Base-by-base conservation (phyloP, 1,140 invertebrate species). In the Papilio xuthus region DNA sequence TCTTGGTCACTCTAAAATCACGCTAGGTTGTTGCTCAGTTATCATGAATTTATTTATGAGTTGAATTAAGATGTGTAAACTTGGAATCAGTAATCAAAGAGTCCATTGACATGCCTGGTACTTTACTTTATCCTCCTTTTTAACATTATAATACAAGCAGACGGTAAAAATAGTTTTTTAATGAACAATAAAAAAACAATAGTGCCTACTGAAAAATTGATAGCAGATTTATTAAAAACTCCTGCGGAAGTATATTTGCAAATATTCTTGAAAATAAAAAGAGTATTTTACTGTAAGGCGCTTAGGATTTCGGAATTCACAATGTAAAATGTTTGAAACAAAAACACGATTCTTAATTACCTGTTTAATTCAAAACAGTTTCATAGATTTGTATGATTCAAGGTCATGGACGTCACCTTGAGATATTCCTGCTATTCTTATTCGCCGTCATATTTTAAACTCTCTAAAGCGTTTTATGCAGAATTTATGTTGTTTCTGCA, bases 21-120 rank as follows among this genome's bases (percentile, higher is more conserved):
- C 13, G 20, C 9, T 20, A 26, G 9, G 56, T 60, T 60, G 23
- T 26, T 60, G 23, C 10, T 60, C 56, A 60, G 23, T 60, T 26
- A 26, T 60, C 56, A 60, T 60, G 50, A 20, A 53, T 53, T 53
- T 20, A 53, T 53, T 53, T 60, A 26, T 60, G 20, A 60, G 23
- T 60, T 60, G 56, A 60, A 60, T 26, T 60, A 60, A 23, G 23
- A 60, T 60, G n/a, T 13, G 56, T 12, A 13, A 60, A 26, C 56
- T 60, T 60, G 56, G 56, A 60, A 26, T 23, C 23, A 60, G 56
- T 20, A 60, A 26, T 23, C 23, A 60, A 9, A 60, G 20, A 60
- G 56, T 60, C 56, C 56, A n/a, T 60, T 60, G 56, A 60, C 50
- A 53, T 53, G 18, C 50, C 50, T 8, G n/a, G n/a, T 53, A 53